phyloP scores from a whole-genome alignment of 2,113 vertebrate species.

The Agelaius phoeniceus region DNA sequence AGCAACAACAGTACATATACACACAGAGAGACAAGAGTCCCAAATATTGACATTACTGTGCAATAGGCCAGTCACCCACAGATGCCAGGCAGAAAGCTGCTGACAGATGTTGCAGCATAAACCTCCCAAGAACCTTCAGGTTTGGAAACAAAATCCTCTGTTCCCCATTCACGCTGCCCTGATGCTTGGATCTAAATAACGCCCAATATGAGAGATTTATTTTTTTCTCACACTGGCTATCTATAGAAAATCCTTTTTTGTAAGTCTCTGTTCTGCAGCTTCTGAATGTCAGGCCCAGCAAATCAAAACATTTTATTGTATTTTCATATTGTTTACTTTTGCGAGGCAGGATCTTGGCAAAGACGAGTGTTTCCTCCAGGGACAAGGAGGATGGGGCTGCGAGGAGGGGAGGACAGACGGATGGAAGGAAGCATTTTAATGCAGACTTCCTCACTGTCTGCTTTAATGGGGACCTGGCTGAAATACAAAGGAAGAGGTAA shows the following conservation, averaged over 20 bases:
- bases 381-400: slow-evolving; percentile 5
- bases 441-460: slow-evolving; percentile 37
- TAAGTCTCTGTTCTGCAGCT: slow-evolving; percentile 9
- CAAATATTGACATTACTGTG: slow-evolving; percentile 42
- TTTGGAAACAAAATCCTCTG: not conserved
- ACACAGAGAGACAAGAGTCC: not conserved
- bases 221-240: slow-evolving; percentile 33
- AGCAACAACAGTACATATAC: not conserved
- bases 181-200: not conserved
- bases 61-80: not conserved
- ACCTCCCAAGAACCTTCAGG: slow-evolving; percentile 16
- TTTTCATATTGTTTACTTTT: slow-evolving; percentile 65
- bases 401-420: not conserved
- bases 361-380: slow-evolving; percentile 37
- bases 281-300: slow-evolving; percentile 39
- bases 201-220: not conserved
- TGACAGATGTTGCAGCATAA: slow-evolving; percentile 42
- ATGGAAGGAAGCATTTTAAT: slow-evolving; percentile 51
- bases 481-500: slow-evolving; percentile 32
- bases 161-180: not conserved
- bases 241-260: slow-evolving; percentile 27
- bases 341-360: slow-evolving; percentile 61
- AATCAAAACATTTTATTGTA: slow-evolving; percentile 67
- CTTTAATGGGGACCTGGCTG: not conserved
- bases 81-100: slow-evolving; percentile 41